These are phyloP conservation scores for Aix galericulata DNA, from an alignment of 2,113 vertebrate species.

Conservation along the genomic window DNA sequence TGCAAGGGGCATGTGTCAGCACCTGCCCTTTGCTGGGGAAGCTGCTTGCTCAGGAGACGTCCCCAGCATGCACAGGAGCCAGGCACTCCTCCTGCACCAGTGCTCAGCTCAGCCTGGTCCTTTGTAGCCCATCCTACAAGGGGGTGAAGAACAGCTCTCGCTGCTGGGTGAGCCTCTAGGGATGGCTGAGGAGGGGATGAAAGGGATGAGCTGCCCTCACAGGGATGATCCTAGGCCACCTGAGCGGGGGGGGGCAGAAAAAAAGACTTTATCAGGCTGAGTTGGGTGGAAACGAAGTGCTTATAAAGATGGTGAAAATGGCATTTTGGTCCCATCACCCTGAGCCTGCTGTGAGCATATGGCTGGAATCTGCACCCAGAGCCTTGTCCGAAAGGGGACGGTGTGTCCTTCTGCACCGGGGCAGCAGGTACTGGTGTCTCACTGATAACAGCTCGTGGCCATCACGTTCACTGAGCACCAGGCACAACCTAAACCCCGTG, in stretches of 20 bases:
- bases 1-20: rapidly evolving
- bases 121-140: background rate
- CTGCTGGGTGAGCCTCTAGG: background rate
- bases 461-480: background rate
- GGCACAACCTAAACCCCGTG: background rate
- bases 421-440: rapidly evolving
- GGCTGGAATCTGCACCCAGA: rapidly evolving
- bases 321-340: rapidly evolving
- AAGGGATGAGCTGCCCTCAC: background rate
- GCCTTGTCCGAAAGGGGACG: rapidly evolving
- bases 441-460: rapidly evolving
- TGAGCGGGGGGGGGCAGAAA: background rate
- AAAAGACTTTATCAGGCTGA: background rate
- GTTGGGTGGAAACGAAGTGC: rapidly evolving
- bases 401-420: rapidly evolving
- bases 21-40: background rate
- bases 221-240: background rate
- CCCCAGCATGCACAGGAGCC: rapidly evolving
- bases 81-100: background rate
- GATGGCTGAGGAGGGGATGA: background rate
- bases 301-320: rapidly evolving
- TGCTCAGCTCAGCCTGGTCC: background rate
- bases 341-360: rapidly evolving
- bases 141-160: background rate
- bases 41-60: background rate